Conservation (phyloP, 1,140 invertebrate species). For the Chrysopa pallens region DNA sequence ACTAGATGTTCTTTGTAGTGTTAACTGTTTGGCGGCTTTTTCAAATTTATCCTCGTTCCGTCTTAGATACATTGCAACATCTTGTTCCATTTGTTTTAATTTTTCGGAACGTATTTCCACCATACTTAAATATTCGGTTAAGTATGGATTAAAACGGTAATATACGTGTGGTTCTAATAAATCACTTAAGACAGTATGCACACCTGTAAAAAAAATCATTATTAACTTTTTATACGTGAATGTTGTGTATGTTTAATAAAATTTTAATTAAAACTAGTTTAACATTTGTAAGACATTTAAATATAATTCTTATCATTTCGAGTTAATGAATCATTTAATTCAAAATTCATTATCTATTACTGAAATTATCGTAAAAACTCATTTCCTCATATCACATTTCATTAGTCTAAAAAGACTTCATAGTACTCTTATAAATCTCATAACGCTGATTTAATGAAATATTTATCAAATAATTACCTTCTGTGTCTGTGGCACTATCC, state of each 20-base stretch:
- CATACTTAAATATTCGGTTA: constrained; percentile 63
- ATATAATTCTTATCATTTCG: no score
- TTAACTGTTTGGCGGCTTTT: constrained; percentile 29
- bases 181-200: constrained; percentile 68
- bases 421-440: no score
- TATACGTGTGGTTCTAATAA: constrained; percentile 61
- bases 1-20: constrained; percentile 19
- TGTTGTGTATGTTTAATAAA: no score
- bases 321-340: no score
- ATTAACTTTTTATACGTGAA: not conserved
- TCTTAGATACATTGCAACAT: constrained; percentile 56
- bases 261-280: no score
- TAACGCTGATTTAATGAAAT: constrained; percentile 4
- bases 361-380: no score
- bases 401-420: no score
- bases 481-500: constrained; percentile 79
- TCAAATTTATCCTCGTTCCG: constrained; percentile 60
- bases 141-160: constrained; percentile 80
- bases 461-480: constrained; percentile 33
- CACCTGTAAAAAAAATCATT: constrained; percentile 30
- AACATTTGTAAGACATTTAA: no score
- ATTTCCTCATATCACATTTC: no score
- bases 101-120: constrained; percentile 64
- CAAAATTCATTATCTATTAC: no score
- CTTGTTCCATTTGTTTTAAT: constrained; percentile 36